phyloP scores from a whole-genome alignment of 2,797 vertebrate genomes.

The Lacerta agilis region DNA sequence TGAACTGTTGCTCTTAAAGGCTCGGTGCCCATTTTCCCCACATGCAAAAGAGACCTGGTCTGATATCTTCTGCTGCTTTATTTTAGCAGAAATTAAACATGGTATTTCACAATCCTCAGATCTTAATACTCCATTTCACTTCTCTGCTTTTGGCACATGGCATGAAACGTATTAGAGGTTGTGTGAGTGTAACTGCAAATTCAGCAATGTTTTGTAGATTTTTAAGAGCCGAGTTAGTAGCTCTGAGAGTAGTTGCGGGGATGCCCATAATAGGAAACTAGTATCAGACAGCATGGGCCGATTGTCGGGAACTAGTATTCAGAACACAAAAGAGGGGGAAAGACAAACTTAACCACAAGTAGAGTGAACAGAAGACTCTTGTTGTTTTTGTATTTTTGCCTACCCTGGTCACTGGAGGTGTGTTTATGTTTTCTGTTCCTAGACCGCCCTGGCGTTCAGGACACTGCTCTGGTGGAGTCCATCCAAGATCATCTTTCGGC shows the following conservation, averaged over 20 bases:
- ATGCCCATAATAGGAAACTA: neutral
- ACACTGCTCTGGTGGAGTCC: conserved; percentile 86
- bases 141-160: neutral
- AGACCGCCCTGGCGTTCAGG: conserved; percentile 94
- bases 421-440: neutral
- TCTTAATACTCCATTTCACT: neutral
- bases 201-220: neutral
- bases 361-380: no score
- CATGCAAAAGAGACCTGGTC: neutral
- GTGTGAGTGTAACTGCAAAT: neutral
- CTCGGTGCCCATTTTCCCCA: neutral
- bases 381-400: neutral
- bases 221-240: neutral
- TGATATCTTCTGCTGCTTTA: neutral
- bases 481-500: conserved; percentile 93
- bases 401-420: neutral
- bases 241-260: neutral
- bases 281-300: neutral
- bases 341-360: neutral
- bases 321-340: neutral
- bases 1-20: neutral
- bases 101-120: neutral
- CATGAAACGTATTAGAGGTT: neutral
- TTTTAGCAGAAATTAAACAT: neutral
- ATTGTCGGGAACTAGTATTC: neutral